A percentile compares a stretch with the other conserved stretches of the same genome.
Conservation (phyloP, 1,140 invertebrate genomes). For the Physella acuta region DNA sequence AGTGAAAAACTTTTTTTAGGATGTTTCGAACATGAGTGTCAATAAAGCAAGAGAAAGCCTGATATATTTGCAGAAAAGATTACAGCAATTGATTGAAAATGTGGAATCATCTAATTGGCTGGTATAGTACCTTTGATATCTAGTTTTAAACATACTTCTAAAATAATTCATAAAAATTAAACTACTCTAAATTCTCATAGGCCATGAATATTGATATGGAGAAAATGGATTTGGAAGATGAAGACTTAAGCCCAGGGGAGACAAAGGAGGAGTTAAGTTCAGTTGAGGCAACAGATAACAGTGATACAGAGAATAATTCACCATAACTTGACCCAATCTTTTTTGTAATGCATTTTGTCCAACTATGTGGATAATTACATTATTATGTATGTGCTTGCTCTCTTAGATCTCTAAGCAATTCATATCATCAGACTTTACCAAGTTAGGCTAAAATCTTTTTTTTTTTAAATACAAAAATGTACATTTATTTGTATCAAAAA, state of each 20-base stretch:
- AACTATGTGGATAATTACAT: no score
- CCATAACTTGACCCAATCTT: no score
- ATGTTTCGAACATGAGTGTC: background rate
- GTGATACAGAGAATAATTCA: background rate
- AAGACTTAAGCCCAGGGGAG: conserved; percentile 2
- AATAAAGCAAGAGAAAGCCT: conserved; percentile 1
- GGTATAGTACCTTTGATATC: background rate
- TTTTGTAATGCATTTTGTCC: no score
- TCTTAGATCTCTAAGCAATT: no score
- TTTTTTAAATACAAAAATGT: no score
- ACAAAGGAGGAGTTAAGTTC: no score
- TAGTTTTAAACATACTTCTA: background rate
- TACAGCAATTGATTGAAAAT: conserved; percentile 7
- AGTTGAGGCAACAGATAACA: background rate
- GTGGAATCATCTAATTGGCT: conserved; percentile 18
- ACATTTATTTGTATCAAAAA: no score
- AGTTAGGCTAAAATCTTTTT: no score
- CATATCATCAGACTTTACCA: no score
- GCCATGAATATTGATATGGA: conserved; percentile 20
- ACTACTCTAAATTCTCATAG: no score
- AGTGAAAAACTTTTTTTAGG: conserved; percentile 15
- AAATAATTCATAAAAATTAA: no score
- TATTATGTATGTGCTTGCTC: no score
- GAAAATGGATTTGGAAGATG: conserved; percentile 8
- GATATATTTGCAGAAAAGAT: background rate